Conservation (phyloP, 2,797 vertebrate species). For the Masticophis lateralis region DNA sequence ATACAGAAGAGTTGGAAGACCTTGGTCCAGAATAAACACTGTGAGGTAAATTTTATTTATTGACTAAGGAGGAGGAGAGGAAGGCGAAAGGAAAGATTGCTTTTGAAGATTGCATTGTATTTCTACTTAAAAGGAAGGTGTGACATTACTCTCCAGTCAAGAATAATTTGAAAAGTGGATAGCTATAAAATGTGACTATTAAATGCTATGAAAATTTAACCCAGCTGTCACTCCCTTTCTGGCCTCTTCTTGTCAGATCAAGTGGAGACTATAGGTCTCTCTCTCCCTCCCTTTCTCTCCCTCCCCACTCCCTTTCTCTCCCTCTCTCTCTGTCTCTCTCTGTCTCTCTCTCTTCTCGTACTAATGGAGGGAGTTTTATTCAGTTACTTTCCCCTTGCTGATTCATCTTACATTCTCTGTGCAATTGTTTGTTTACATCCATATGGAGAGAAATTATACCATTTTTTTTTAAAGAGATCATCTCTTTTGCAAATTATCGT, state of each 20-base stretch:
- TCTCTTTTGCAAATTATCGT: neutral
- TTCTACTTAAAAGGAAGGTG: conserved; percentile 13
- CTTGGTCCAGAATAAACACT: neutral
- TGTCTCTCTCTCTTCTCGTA: neutral
- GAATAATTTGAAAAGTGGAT: conserved; percentile 34
- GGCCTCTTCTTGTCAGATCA: conserved; percentile 24
- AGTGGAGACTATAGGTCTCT: conserved; percentile 12
- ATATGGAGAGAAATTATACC: neutral
- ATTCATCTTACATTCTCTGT: neutral
- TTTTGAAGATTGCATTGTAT: neutral
- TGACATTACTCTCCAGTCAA: conserved; percentile 12
- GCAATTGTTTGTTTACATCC: neutral
- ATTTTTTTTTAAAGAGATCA: neutral
- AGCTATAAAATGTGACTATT: conserved; percentile 30
- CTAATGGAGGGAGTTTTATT: neutral
- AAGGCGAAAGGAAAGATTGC: neutral
- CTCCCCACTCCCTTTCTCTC: no score
- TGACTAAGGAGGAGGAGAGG: neutral
- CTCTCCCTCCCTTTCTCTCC: no score
- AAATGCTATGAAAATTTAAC: conserved; percentile 33
- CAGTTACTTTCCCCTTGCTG: neutral
- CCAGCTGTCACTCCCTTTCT: neutral
- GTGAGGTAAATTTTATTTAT: neutral
- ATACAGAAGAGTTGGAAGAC: neutral
- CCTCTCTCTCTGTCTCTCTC: no score